A percentile compares a stretch with the other conserved stretches of the same genome.
Conservation (phyloP, 1,140 invertebrate genomes). For the Bombyx mandarina region DNA sequence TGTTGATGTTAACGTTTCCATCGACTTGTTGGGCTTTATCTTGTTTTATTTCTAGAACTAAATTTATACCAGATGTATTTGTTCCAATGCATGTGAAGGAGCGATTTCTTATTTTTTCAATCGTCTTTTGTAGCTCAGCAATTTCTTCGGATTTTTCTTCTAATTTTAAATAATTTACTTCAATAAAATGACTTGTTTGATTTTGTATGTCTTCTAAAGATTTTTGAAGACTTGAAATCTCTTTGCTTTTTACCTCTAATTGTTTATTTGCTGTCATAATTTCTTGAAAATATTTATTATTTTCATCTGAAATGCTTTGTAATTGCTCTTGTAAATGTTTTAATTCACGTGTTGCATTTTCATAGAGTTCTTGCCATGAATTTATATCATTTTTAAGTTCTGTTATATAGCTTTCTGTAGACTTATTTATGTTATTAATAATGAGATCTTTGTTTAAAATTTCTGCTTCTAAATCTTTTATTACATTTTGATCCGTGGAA, state of each 20-base stretch:
- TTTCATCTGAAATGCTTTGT: constrained; percentile 14
- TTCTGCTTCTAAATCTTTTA: constrained; percentile 45
- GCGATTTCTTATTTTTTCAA: too few relatives aligned
- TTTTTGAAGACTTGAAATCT: constrained; percentile 25
- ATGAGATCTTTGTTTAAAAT: constrained; percentile 50
- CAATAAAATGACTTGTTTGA: too few relatives aligned
- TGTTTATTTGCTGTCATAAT: constrained; percentile 21
- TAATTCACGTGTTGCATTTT: constrained; percentile 29
- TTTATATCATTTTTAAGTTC: constrained; percentile 43
- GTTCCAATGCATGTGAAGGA: too few relatives aligned
- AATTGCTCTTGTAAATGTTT: constrained; percentile 32
- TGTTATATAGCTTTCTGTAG: constrained; percentile 30
- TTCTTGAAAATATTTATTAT: constrained; percentile 16
- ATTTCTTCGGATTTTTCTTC: constrained; percentile 1
- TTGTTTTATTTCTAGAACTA: too few relatives aligned
- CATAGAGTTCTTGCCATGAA: constrained; percentile 33
- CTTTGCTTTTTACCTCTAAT: constrained; percentile 30
- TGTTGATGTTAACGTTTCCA: too few relatives aligned
- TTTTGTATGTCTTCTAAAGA: constrained; percentile 10
- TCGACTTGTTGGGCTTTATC: too few relatives aligned
- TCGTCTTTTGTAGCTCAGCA: too few relatives aligned
- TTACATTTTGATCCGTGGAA: constrained; percentile 28
- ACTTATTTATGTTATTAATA: constrained; percentile 40
- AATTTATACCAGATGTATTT: too few relatives aligned
- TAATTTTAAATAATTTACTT: too few relatives aligned